Evolutionary conservation across 1,140 invertebrate genomes (phyloP).

Genomic region (Chrysomallon squamiferum): DNA sequence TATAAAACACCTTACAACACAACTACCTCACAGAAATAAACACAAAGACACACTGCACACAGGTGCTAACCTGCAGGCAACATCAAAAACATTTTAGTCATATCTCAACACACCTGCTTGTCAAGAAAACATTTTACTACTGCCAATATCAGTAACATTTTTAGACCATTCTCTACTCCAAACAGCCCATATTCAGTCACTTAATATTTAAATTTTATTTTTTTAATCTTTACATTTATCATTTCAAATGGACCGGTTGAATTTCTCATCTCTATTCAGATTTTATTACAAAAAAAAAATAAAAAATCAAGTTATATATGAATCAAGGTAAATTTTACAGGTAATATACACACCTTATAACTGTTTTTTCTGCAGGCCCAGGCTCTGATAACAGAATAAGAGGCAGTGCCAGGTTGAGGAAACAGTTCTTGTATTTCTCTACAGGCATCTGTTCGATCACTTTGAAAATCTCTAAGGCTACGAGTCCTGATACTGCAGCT

Average conservation of each 20-base stretch:
- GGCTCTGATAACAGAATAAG: constrained; percentile 56
- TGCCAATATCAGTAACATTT: not conserved
- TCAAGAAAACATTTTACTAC: not conserved
- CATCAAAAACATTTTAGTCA: not conserved
- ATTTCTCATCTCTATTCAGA: no score
- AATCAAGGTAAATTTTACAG: no score
- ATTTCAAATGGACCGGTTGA: no score
- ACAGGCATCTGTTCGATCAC: constrained; percentile 46
- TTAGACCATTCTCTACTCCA: no score
- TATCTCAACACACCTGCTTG: not conserved
- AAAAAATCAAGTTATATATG: no score
- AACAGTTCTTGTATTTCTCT: constrained; percentile 54
- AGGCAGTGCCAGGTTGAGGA: constrained; percentile 59
- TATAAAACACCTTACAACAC: not conserved
- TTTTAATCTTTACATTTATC: no score
- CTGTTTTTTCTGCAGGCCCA: constrained; percentile 42
- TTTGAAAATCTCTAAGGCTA: constrained; percentile 60
- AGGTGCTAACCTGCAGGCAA: no score
- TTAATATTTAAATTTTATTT: no score
- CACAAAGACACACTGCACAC: no score
- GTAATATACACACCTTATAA: constrained; percentile 48
- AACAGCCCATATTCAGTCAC: no score
- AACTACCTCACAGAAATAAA: no score
- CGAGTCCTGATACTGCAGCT: constrained; percentile 59
- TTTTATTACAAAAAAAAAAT: no score